Percentiles rank a stretch among this genome's conserved stretches.
These are phyloP conservation scores for Ophion costatus DNA, from an alignment of 2,888 invertebrate species.

Conservation along the genomic window DNA sequence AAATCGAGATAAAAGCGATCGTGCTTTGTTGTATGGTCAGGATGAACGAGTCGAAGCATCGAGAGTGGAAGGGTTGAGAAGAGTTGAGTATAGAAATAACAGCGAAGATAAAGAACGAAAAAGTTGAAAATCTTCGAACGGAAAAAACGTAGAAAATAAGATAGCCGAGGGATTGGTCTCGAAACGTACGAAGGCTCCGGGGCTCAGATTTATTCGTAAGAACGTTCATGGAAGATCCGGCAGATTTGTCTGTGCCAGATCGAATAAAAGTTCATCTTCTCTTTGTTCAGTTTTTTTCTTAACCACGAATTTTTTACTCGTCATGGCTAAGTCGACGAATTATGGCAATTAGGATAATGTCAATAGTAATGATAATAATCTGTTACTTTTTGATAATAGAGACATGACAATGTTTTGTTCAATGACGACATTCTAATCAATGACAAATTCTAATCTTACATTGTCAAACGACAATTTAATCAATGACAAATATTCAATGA, in stretches of 20 bases:
- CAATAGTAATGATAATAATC: no score
- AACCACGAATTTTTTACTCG: no score
- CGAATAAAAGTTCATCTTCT: conserved; percentile 5
- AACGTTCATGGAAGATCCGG: conserved; percentile 6
- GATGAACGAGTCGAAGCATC: conserved; percentile 10
- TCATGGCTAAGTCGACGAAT: no score
- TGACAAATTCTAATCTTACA: no score
- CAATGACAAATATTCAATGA: no score
- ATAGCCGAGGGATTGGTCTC: conserved; percentile 48
- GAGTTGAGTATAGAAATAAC: not conserved
- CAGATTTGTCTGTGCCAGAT: not conserved
- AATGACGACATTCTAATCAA: no score
- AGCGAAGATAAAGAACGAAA: conserved; percentile 26
- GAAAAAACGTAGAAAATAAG: conserved; percentile 43
- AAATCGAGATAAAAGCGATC: conserved; percentile 21
- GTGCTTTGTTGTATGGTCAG: conserved; percentile 3
- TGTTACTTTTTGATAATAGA: no score
- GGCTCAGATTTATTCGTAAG: conserved; percentile 40
- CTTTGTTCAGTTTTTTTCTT: not conserved
- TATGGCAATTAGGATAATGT: no score
- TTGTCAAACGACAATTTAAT: no score
- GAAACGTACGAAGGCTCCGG: conserved; percentile 50
- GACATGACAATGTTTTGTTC: no score
- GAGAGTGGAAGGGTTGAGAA: conserved; percentile 8
- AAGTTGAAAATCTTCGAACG: conserved; percentile 56